Evolutionary conservation across 2,113 vertebrate species (phyloP), one percentile per base, ranked within the genome.

Genomic region (Indicator indicator): DNA sequence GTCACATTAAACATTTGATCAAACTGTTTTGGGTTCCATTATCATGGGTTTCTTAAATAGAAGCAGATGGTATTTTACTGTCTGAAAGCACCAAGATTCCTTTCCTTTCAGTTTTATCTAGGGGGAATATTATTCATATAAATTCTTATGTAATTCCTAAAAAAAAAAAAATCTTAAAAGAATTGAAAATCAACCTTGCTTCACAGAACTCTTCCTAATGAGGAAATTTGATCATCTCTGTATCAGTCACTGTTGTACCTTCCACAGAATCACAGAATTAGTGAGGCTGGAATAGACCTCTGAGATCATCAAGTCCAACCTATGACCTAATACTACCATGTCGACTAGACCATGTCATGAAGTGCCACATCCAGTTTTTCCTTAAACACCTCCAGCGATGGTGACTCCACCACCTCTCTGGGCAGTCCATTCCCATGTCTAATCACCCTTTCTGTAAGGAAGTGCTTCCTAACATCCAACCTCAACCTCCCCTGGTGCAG

Each of bases 1-100:
- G 67, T 86, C 88, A 65, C 83, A 78, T 95, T 93, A 95, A 95
- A 81, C 62, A 93, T 80, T 83, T 93, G 91, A 96, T 96, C 65
- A 91, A 88, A 91, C 85, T 93, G 85, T 59, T 95, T 94, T 68
- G 85, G 24, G 83, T 91, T 94, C 90, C 88, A 81, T 95, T 94
- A 95, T 81, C 9, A 0, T 80, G 69, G 64, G 83, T 89, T 97
- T 95, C 87, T 91, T 94, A 96, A 95, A 90, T 46, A 91, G 91
- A 91, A 95, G 56, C 91, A 95, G 88, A 94, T 95, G 88, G 88
- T 83, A 56, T 93, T 89, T 95, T 78, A 88, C 62, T 86, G 70
- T 85, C 64, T 94, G 89, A 81, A 84, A 77, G 69, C 91, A 90
- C 0, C 71, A 73, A 95, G 58, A 78, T 86, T 90, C 90, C 70